Conservation (phyloP, 2,888 invertebrate species). For the Agrochola macilenta region DNA sequence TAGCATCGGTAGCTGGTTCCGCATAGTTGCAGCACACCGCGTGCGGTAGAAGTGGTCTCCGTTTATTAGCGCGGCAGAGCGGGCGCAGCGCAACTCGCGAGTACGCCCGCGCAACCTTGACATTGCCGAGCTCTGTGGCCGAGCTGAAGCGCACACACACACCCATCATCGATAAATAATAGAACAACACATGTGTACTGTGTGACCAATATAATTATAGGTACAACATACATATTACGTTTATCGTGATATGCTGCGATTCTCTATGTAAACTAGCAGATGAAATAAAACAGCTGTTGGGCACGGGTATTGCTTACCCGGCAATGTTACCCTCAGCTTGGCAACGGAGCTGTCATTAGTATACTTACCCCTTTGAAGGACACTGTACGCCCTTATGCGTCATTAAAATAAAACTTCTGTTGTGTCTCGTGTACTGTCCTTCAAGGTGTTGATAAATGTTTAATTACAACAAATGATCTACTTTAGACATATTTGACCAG, state of each 20-base stretch:
- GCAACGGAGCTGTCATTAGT: neutral
- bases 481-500: neutral
- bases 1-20: neutral
- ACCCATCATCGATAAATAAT: constrained; percentile 38
- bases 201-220: constrained; percentile 13
- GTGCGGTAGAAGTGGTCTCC: constrained; percentile 1
- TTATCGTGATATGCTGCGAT: neutral
- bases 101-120: constrained; percentile 61
- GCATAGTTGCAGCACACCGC: constrained; percentile 22
- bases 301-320: neutral
- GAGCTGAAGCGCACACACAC: constrained; percentile 22
- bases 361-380: too few species aligned
- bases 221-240: neutral
- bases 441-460: neutral
- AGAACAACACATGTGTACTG: constrained; percentile 33
- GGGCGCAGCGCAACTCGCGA: constrained; percentile 29
- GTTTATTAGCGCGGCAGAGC: constrained; percentile 13
- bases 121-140: constrained; percentile 60
- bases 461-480: neutral
- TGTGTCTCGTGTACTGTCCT: too few species aligned
- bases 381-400: too few species aligned
- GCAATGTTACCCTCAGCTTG: neutral
- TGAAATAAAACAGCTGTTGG: constrained; percentile 12
- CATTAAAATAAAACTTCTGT: too few species aligned
- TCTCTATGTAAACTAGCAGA: constrained; percentile 18